Conservation (phyloP, 2,797 vertebrate species). For the Arctocebus calabarensis region DNA sequence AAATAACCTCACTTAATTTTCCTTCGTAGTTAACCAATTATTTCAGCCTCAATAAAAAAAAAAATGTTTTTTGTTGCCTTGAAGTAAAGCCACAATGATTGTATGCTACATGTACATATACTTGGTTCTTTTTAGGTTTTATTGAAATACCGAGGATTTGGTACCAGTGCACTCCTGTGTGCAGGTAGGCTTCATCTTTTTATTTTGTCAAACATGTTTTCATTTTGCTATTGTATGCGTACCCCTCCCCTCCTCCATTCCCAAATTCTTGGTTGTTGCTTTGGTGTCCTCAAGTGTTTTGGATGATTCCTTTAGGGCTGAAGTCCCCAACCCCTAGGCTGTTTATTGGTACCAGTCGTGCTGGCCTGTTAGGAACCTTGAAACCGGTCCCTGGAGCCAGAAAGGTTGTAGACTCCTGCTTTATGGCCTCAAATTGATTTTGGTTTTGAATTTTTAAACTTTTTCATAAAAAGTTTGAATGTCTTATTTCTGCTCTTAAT, state of each 20-base stretch:
- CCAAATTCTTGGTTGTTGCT: background rate
- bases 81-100: constrained; percentile 41
- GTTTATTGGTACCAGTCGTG: too few species aligned
- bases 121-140: constrained; percentile 33
- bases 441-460: background rate
- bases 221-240: background rate
- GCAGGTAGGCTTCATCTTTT: background rate
- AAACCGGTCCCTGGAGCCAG: too few species aligned
- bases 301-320: background rate
- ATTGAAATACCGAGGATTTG: background rate
- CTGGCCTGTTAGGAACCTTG: too few species aligned
- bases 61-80: background rate
- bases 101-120: background rate
- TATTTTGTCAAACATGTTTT: background rate
- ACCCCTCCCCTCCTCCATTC: too few species aligned
- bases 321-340: too few species aligned
- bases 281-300: background rate
- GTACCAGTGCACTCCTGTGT: background rate
- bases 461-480: background rate
- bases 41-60: background rate
- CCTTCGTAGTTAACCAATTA: background rate
- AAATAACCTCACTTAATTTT: constrained; percentile 37
- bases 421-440: background rate
- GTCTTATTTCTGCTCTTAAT: background rate
- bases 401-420: background rate